Base-by-base conservation (phyloP, 1,140 invertebrate genomes). In the Melitaea cinxia region DNA sequence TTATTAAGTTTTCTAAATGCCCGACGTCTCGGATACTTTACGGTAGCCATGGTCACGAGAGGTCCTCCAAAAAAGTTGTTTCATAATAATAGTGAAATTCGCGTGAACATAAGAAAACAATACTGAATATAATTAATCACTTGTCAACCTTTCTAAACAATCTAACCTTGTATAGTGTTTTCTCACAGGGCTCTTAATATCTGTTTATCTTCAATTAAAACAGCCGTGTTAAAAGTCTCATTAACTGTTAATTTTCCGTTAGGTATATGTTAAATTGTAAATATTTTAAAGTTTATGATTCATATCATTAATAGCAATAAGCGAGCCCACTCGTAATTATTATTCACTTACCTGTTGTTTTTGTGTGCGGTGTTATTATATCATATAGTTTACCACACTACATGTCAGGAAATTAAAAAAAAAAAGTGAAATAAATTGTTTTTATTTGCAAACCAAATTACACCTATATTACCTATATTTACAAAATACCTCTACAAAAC, bases 331-430 rank as follows among this genome's bases (percentile, higher is more conserved):
- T 57, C 24, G 19, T 42, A n/a, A 42, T 33, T 26, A 57, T 42
- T 57, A 37, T 57, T 57, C 28, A 37, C n/a, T 28, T 23, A 42
- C 26, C 24, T 15, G 26, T 49, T 53, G 53, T 21, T 45, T 54
- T 54, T 62, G 23, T 47, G 50, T 62, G 15, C 19, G 35, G 23
- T 50, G 24, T 12, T n/a, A 52, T 52, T 28, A 49, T 35, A 60
- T 60, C 53, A 42, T 52, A 61, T 49, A 37, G 42, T 57, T 64
- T 56, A 50, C 60, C 37, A 28, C 23, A 61, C 33, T 35, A 33
- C 53, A 56, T 64, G 26, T 63, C 37, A 42, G 37, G 21, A 55
- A 55, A 63, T 53, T 63, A 56, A 63, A 63, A n/a, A 28, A n/a
- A n/a, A 33, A 35, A 55, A 37, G 42, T 63, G 24, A 28, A 65